Evolutionary conservation across 2,797 vertebrate species (phyloP), one percentile per base, ranked within the genome.

Genomic region (Malurus splendens): DNA sequence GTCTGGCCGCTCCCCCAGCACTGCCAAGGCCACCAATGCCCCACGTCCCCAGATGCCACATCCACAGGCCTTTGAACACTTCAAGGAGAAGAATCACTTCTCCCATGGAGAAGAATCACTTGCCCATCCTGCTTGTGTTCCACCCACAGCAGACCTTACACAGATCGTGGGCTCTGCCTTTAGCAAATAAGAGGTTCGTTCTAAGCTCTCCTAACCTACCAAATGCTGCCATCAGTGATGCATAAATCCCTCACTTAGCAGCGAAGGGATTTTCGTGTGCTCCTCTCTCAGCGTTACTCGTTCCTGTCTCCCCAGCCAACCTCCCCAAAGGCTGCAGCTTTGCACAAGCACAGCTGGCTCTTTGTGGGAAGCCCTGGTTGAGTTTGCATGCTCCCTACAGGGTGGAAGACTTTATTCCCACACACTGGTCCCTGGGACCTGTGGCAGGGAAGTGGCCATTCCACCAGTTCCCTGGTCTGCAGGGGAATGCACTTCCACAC

Each of bases 271-370:
- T 72, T 82, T 36, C 1, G 1, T 61, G 39, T 48, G 55, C 27
- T 36, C 9, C 55, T 30, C 50, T 18, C 48, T 54, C 17, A 1
- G 0, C 0, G 0, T 5, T 36, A 71, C 52, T 50, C 1, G 0
- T 50, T 79, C 42, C 44, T 44, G 64, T 66, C n/a, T 39, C 30
- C 38, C 62, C 80, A 81, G 7, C 22, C 55, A 45, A n/a, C 36
- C 54, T 33, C 24, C 48, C 39, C 20, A 10, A 59, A 68, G 57
- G 61, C 73, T 23, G 7, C 24, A 24, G 32, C 51, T 67, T 15
- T 18, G 50, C 47, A 36, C n/a, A 18, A 24, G 38, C 0, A 0
- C 16, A 32, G 25, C 42, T 27, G 41, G 20, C 52, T 62, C 33
- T 75, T 51, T 55, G 14, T 1, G 8, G 33, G 52, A 27, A 47